Conservation (phyloP, 2,797 vertebrate species). For the Alfaro cultratus region DNA sequence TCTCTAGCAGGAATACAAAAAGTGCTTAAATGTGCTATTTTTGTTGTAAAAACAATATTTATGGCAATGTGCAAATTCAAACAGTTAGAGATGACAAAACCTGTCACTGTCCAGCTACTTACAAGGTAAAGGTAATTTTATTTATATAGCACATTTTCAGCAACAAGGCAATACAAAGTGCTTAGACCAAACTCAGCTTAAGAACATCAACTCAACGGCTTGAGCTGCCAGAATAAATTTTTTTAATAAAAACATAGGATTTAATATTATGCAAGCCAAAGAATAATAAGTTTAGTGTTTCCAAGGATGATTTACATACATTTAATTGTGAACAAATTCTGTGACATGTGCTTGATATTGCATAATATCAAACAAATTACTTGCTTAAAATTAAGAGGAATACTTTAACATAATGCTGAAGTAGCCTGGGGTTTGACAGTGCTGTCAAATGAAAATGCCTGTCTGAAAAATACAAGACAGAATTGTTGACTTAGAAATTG, state of each 20-base stretch:
- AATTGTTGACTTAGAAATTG: background rate
- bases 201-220: background rate
- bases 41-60: background rate
- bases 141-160: no score
- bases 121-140: no score
- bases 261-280: background rate
- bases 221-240: background rate
- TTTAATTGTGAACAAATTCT: background rate
- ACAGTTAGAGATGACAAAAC: background rate
- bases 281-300: background rate
- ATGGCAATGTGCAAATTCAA: background rate
- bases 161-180: no score
- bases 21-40: background rate
- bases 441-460: background rate
- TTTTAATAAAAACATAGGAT: background rate
- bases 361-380: background rate
- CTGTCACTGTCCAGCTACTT: background rate
- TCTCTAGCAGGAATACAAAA: background rate
- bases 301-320: constrained; percentile 10
- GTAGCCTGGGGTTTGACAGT: background rate
- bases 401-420: background rate
- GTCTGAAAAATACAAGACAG: background rate
- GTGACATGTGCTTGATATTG: background rate
- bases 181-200: background rate
- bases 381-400: background rate